phyloP scores from a whole-genome alignment of 1,140 invertebrate genomes.

The Nilaparvata lugens region DNA sequence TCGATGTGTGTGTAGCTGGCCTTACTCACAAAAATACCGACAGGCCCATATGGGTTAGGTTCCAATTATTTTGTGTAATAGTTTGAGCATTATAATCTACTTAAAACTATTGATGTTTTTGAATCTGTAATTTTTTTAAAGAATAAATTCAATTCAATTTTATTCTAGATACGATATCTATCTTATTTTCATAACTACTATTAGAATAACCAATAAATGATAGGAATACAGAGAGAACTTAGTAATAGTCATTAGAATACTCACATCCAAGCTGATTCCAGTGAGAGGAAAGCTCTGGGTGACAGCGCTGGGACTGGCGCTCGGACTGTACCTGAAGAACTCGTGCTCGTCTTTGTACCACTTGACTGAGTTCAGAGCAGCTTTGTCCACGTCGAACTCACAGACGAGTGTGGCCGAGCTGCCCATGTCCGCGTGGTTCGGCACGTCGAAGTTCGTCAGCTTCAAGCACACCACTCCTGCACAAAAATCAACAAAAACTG shows the following conservation, averaged over 20 bases:
- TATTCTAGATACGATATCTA: no score
- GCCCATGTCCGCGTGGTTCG: conserved; percentile 11
- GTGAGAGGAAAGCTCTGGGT: conserved; percentile 47
- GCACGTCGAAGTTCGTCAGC: conserved; percentile 17
- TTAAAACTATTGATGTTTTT: no score
- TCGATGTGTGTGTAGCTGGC: no score
- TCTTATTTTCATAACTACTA: no score
- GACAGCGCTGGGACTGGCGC: conserved; percentile 47
- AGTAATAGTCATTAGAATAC: conserved; percentile 1
- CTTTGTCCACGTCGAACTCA: conserved; percentile 17
- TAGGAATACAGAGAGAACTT: no score
- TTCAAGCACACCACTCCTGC: conserved; percentile 11
- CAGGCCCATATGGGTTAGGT: no score
- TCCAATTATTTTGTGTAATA: no score
- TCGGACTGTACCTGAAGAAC: conserved; percentile 49
- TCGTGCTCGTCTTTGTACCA: conserved; percentile 53
- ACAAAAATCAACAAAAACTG: conserved; percentile 8
- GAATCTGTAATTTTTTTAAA: no score
- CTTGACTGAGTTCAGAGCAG: conserved; percentile 44
- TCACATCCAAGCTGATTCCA: conserved; percentile 38
- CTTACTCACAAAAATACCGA: no score
- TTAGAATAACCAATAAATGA: no score
- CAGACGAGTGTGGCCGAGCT: conserved; percentile 16
- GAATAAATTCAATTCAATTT: no score
- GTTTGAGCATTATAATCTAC: no score